Evolutionary conservation across 2,797 vertebrate species (phyloP).

Genomic region (Gymnoscopelus braueri): DNA sequence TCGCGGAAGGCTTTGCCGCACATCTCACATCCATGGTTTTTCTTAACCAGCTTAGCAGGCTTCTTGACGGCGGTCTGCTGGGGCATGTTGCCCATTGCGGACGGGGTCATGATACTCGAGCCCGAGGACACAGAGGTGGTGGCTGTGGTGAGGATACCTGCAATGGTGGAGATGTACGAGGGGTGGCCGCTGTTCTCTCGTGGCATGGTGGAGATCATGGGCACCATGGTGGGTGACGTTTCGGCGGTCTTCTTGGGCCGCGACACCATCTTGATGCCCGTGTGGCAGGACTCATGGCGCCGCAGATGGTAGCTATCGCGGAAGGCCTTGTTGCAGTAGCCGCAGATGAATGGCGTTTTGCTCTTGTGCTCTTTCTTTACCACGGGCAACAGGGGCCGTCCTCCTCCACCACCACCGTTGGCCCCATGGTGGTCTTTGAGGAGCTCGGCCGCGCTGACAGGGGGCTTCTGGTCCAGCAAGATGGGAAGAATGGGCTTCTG

Average conservation of each 20-base stretch:
- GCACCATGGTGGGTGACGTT: slow-evolving; percentile 91
- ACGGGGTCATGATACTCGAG: slow-evolving; percentile 78
- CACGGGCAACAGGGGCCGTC: slow-evolving; percentile 72
- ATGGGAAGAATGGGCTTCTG: slow-evolving; percentile 98
- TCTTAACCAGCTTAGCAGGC: slow-evolving; percentile 96
- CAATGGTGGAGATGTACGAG: slow-evolving; percentile 93
- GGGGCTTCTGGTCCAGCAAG: slow-evolving; percentile 96
- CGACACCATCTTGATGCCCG: slow-evolving; percentile 98
- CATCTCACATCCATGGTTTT: slow-evolving; percentile 99
- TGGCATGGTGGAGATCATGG: slow-evolving; percentile 93
- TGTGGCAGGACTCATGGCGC: slow-evolving; percentile 98
- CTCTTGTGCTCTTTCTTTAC: slow-evolving; percentile 98
- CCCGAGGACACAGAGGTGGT: slow-evolving; percentile 91
- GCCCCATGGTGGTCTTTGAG: slow-evolving; percentile 91
- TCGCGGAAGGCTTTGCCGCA: slow-evolving; percentile 98
- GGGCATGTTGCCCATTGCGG: slow-evolving; percentile 75
- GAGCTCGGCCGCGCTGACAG: slow-evolving; percentile 87
- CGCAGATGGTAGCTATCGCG: slow-evolving; percentile 99
- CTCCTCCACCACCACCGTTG: slow-evolving; percentile 73
- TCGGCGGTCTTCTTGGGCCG: slow-evolving; percentile 92
- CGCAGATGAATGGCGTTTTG: slow-evolving; percentile 98
- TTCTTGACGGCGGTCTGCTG: slow-evolving; percentile 88
- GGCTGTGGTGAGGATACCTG: slow-evolving; percentile 94
- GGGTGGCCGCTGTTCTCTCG: slow-evolving; percentile 90
- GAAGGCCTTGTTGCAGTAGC: slow-evolving; percentile 99